Percentiles rank a stretch among this genome's conserved stretches.
These are phyloP conservation scores for Cataglyphis albicans DNA, from an alignment of 2,888 invertebrate genomes.

Conservation along the genomic window DNA sequence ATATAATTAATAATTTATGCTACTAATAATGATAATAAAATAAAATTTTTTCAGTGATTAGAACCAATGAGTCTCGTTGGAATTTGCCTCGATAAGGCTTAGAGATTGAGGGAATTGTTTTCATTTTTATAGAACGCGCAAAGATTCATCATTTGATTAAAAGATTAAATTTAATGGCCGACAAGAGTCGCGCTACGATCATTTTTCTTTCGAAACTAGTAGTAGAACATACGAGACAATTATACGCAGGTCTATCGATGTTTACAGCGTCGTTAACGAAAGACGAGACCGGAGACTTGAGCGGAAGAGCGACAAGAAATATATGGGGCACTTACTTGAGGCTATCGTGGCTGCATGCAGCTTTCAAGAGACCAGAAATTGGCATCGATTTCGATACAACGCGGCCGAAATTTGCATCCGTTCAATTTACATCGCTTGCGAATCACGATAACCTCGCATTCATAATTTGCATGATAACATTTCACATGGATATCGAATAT, in stretches of 20 bases:
- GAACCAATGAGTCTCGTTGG: neutral
- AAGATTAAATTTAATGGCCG: neutral
- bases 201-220: constrained; percentile 3
- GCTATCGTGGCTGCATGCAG: neutral
- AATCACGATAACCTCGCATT: constrained; percentile 9
- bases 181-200: neutral
- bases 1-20: neutral
- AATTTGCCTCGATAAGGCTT: neutral
- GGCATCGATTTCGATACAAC: constrained; percentile 7
- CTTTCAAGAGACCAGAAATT: constrained; percentile 23
- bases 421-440: constrained; percentile 7
- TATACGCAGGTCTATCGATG: constrained; percentile 40
- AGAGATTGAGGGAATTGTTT: neutral
- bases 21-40: neutral
- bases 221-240: constrained; percentile 28
- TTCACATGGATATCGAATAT: neutral
- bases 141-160: neutral
- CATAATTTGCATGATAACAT: neutral
- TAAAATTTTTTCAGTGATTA: neutral
- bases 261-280: constrained; percentile 44
- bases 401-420: constrained; percentile 2
- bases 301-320: constrained; percentile 26
- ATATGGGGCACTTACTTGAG: constrained; percentile 24
- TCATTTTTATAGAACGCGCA: neutral
- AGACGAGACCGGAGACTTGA: constrained; percentile 14